A percentile compares a stretch with the other conserved stretches of the same genome.
phyloP scores from a whole-genome alignment of 2,797 vertebrate species.

The Alauda arvensis region DNA sequence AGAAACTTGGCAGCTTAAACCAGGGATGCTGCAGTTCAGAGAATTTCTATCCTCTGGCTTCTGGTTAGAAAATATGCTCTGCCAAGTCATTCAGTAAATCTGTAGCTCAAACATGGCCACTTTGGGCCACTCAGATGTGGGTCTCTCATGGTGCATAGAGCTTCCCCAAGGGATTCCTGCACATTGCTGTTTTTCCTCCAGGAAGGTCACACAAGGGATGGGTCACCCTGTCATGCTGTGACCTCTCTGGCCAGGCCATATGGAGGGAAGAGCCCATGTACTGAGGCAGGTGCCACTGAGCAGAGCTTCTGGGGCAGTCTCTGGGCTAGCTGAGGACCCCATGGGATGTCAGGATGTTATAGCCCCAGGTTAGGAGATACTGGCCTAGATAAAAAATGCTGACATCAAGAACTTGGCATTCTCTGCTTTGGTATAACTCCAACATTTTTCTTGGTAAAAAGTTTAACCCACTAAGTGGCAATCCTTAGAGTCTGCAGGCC shows the following conservation, averaged over 20 bases:
- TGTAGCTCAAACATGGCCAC: neutral
- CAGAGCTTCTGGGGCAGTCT: neutral
- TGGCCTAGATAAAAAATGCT: neutral
- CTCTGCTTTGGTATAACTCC: neutral
- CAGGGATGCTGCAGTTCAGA: neutral
- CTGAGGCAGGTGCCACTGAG: neutral
- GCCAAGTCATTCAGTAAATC: neutral
- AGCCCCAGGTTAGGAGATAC: neutral
- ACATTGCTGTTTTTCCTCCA: neutral
- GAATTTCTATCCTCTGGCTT: neutral
- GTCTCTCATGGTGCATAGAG: accelerated
- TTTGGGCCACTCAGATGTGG: neutral
- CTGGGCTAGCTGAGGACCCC: neutral
- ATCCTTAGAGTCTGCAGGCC: neutral
- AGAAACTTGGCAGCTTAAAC: neutral
- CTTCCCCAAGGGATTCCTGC: neutral
- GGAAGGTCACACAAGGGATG: neutral
- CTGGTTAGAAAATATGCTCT: neutral
- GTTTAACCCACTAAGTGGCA: neutral
- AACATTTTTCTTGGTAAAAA: neutral
- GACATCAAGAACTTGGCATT: neutral
- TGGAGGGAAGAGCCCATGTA: neutral
- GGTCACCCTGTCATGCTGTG: neutral
- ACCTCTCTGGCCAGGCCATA: neutral
- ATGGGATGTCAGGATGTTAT: neutral